phyloP scores from a whole-genome alignment of 2,888 invertebrate species.

The Notodonta dromedarius region DNA sequence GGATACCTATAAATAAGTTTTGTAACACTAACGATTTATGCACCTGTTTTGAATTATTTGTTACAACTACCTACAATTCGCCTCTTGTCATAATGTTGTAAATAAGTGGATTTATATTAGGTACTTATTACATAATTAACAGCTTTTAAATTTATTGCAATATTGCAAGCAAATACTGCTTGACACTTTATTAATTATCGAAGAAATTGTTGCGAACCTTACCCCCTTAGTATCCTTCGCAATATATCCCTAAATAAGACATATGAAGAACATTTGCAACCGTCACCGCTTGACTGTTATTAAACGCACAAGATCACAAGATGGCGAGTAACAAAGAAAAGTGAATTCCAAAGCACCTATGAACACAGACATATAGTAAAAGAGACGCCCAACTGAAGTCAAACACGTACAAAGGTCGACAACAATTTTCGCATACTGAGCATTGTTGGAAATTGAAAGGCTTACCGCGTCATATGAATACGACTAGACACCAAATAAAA shows the following conservation, averaged over 20 bases:
- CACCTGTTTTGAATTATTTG: neutral
- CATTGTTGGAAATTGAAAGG: constrained; percentile 71
- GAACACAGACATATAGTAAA: constrained; percentile 41
- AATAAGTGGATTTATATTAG: neutral
- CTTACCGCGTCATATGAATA: constrained; percentile 55
- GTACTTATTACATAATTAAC: too few relatives aligned
- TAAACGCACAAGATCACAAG: constrained; percentile 30
- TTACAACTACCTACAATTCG: neutral
- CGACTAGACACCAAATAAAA: constrained; percentile 25
- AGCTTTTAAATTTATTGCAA: too few relatives aligned
- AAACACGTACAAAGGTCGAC: constrained; percentile 68
- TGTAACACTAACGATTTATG: neutral
- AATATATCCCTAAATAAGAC: constrained; percentile 22
- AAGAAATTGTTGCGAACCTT: neutral
- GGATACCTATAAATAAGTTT: neutral
- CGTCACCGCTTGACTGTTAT: constrained; percentile 35
- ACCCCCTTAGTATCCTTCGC: constrained; percentile 4
- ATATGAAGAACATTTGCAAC: constrained; percentile 23
- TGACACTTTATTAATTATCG: too few relatives aligned
- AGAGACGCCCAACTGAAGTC: constrained; percentile 48
- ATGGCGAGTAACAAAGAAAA: constrained; percentile 33
- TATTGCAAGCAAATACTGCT: too few relatives aligned
- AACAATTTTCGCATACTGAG: constrained; percentile 73
- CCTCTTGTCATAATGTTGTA: neutral
- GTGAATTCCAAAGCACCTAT: constrained; percentile 46